These are phyloP conservation scores for Globia sparganii DNA, from an alignment of 2,888 invertebrate genomes.

Conservation along the genomic window DNA sequence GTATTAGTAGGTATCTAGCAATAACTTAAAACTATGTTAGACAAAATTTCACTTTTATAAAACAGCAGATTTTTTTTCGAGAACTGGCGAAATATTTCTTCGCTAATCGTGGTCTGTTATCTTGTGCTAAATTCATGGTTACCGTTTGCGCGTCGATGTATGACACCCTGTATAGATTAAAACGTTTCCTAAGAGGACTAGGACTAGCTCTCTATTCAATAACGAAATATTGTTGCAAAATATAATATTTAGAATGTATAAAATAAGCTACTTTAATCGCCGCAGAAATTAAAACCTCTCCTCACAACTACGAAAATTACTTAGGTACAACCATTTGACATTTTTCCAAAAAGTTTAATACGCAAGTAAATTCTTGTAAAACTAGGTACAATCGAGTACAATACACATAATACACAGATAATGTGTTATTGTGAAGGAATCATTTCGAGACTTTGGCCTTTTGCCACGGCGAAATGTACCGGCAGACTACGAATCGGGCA, in stretches of 20 bases:
- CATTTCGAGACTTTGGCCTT: conserved; percentile 68
- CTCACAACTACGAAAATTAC: conserved; percentile 1
- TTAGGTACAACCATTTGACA: conserved; percentile 45
- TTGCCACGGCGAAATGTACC: conserved; percentile 61
- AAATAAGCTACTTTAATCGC: not conserved
- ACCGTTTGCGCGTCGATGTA: no score
- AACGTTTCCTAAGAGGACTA: not conserved
- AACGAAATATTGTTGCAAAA: not conserved
- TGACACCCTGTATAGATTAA: not conserved
- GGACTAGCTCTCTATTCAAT: not conserved
- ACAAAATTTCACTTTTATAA: no score
- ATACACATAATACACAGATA: conserved; percentile 55
- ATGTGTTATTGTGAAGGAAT: conserved; percentile 67
- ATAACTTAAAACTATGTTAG: no score
- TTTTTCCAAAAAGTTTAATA: conserved; percentile 44
- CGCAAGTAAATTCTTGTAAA: conserved; percentile 27
- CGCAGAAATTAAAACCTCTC: conserved; percentile 1
- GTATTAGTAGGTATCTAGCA: no score
- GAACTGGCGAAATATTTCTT: no score
- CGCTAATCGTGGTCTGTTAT: no score
- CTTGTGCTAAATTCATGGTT: no score
- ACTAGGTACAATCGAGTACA: conserved; percentile 51
- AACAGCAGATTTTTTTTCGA: no score
- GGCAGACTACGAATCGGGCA: conserved; percentile 27
- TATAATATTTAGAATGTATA: not conserved